Evolutionary conservation across 2,888 invertebrate species (phyloP), one percentile per base, ranked within the genome.

Genomic region (Agonum fuliginosum): DNA sequence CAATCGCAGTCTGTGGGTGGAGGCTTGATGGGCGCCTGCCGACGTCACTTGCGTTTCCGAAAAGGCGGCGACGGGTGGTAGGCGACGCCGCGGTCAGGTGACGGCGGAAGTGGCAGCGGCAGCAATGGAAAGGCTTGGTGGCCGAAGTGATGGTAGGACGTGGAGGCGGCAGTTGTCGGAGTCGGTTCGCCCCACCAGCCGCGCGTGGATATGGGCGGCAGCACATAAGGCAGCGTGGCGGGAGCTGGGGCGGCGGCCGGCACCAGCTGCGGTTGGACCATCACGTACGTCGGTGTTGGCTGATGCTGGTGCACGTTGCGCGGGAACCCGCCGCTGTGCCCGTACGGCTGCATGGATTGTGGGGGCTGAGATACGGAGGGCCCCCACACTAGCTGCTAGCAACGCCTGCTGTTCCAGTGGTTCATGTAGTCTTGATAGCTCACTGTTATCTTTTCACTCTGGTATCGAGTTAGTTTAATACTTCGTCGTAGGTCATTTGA

Each of bases 381-480:
- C 88, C 88, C 89, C 90, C 90, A 88, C 87, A 88, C 87, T 87
- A 89, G 87, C 87, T 91, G 93, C 92, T 94, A 94, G 93, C 93
- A 93, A 82, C 92, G 90, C 84, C 91, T 91, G 81, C 86, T 89
- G 80, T 90, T 90, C 89, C 90, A 90, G 82, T 90, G 89, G 85
- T 88, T 91, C 86, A 92, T 89, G 87, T 96, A 97, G 82, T 96
- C 95, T 84, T 92, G 92, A 90, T 97, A 97, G 80, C 93, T 91
- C 83, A 95, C 95, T 48, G 95, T 95, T 79, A 98, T 92, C 89
- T 97, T 97, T 88, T 98, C 98, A 83, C 97, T 97, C 87, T 97
- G 97, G 88, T 99, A 99, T 82, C 98, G 95, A 72, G 97, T 98
- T 83, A 99, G 89, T 88, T 97, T 97, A 86, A 99, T 95, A 86